Conservation (phyloP, 2,113 vertebrate genomes). For the Turdus rufiventris region DNA sequence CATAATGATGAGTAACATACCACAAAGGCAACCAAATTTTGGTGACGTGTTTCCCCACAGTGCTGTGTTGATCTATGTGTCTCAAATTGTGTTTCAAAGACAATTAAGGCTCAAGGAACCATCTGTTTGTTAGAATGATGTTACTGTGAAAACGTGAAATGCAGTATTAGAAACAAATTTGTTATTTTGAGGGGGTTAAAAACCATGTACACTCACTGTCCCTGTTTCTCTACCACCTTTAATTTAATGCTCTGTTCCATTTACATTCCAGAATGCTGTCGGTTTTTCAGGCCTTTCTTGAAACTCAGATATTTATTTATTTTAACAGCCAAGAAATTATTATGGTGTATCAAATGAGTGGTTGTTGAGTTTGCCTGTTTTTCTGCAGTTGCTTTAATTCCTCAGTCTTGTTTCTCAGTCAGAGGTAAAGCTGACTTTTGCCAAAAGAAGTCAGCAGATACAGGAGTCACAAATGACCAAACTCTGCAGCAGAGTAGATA, state of each 20-base stretch:
- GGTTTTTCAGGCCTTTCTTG: neutral
- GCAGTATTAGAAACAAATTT: neutral
- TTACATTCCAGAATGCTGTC: neutral
- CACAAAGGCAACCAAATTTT: neutral
- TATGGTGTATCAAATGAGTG: neutral
- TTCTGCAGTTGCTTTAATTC: neutral
- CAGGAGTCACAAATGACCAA: accelerated
- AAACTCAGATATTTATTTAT: neutral
- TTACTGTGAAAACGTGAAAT: neutral
- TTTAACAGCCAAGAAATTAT: neutral
- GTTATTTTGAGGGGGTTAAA: neutral
- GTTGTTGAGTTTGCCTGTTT: neutral
- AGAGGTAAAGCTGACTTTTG: neutral
- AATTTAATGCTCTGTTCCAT: neutral
- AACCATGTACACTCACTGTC: neutral
- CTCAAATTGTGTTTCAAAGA: neutral
- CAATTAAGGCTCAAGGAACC: neutral
- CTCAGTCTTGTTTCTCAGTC: neutral
- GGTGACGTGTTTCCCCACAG: neutral
- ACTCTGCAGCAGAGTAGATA: neutral
- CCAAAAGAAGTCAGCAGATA: neutral
- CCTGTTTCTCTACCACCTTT: neutral
- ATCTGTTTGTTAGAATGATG: neutral
- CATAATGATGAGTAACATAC: neutral
- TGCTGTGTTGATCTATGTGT: neutral